phyloP scores from a whole-genome alignment of 2,113 vertebrate genomes.

The Mormyrus lacerda region DNA sequence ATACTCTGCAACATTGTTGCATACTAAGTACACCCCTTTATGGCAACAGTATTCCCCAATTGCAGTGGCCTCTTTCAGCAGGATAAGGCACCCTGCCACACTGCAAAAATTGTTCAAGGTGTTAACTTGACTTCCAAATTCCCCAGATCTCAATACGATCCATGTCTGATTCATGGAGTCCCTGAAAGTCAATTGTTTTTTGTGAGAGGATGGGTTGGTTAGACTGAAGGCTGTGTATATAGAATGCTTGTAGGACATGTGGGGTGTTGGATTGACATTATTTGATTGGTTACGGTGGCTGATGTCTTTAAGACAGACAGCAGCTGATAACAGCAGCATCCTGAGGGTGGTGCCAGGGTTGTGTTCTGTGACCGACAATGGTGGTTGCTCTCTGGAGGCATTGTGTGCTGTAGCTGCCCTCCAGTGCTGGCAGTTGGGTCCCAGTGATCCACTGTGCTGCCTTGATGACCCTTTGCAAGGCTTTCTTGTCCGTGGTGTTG shows the following conservation, averaged over 20 bases:
- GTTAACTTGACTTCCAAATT: not conserved
- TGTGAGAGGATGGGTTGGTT: not conserved
- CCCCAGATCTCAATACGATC: not conserved
- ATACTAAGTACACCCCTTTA: not conserved
- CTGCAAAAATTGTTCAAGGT: not conserved
- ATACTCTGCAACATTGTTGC: not conserved
- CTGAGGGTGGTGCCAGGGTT: not conserved
- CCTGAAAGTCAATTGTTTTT: not conserved
- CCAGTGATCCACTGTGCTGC: not conserved
- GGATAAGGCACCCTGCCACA: not conserved
- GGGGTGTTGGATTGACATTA: not conserved
- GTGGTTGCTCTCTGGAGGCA: not conserved
- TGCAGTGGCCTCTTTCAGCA: not conserved
- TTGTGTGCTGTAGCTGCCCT: not conserved
- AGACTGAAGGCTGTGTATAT: not conserved
- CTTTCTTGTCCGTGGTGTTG: not conserved
- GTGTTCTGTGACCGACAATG: not conserved
- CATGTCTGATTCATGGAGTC: not conserved
- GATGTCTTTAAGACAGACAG: not conserved
- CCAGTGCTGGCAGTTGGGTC: not conserved
- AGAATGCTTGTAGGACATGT: not conserved
- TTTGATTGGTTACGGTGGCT: not conserved
- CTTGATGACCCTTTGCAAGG: not conserved
- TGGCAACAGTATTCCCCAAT: not conserved
- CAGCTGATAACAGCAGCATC: not conserved